These are phyloP conservation scores for Melanerpes aurifrons DNA, from an alignment of 2,113 vertebrate species.

Conservation along the genomic window DNA sequence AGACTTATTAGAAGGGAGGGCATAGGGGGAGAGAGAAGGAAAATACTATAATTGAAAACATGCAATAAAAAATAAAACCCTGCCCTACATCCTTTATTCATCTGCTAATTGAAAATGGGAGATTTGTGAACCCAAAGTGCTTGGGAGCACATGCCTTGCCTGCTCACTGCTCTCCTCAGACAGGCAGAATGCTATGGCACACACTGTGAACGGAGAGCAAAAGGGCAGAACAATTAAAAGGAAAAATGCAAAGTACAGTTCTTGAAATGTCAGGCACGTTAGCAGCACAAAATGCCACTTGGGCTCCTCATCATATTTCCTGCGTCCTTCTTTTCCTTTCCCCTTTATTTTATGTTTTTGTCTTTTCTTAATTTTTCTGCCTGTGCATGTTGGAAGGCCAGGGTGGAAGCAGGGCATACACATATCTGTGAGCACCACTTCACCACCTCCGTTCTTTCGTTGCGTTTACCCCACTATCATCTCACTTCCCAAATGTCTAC, in stretches of 20 bases:
- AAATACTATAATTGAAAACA: conserved; percentile 1
- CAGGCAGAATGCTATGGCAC: not conserved
- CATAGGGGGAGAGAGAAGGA: not conserved
- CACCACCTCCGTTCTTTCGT: not conserved
- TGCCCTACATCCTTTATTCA: not conserved
- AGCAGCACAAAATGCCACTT: conserved; percentile 28
- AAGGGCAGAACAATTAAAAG: conserved; percentile 41
- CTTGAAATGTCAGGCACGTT: conserved; percentile 42
- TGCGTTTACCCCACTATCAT: conserved; percentile 25
- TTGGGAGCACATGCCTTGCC: not conserved
- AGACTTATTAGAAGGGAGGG: not conserved
- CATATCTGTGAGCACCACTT: rapidly evolving
- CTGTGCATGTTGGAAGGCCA: not conserved
- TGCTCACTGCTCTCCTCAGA: not conserved
- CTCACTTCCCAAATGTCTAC: conserved; percentile 33
- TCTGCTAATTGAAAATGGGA: conserved; percentile 3
- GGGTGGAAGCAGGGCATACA: not conserved
- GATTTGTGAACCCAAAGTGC: not conserved
- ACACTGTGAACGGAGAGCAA: not conserved
- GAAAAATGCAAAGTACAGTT: not conserved
- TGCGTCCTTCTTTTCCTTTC: not conserved
- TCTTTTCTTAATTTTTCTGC: not conserved
- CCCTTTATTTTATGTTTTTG: not conserved
- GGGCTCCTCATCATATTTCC: not conserved
- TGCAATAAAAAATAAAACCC: not conserved